Percentiles rank a stretch among this genome's conserved stretches.
Evolutionary conservation across 2,797 vertebrate genomes (phyloP).

Genomic region (Petrocephalus schoutedeni): DNA sequence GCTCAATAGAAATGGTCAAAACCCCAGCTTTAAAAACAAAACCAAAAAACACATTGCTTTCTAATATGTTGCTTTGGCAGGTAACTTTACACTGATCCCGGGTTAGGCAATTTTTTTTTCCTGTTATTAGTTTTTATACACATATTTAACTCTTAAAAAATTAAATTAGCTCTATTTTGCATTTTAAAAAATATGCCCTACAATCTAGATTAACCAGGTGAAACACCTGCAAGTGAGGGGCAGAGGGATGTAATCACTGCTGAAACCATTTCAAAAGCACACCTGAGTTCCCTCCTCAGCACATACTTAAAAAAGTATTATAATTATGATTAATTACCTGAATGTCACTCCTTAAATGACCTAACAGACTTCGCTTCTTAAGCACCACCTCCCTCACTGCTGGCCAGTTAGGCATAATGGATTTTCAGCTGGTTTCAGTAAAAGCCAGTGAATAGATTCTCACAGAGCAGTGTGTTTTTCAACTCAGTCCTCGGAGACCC

Average conservation of each 20-base stretch:
- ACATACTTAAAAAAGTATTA: constrained; percentile 11
- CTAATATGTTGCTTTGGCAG: constrained; percentile 31
- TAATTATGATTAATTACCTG: constrained; percentile 8
- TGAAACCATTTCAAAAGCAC: constrained; percentile 30
- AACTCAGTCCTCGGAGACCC: neutral
- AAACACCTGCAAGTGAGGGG: constrained; percentile 46
- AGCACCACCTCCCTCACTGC: neutral
- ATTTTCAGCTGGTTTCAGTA: neutral
- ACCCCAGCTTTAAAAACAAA: constrained; percentile 26
- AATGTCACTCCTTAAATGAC: constrained; percentile 1
- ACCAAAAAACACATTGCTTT: neutral
- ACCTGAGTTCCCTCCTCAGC: constrained; percentile 14
- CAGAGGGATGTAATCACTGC: constrained; percentile 51
- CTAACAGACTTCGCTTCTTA: neutral
- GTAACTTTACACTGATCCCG: constrained; percentile 21
- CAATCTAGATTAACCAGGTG: constrained; percentile 37
- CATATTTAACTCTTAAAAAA: constrained; percentile 48
- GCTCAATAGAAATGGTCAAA: constrained; percentile 20
- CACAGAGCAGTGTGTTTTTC: neutral
- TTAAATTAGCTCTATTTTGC: constrained; percentile 46
- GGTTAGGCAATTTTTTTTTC: constrained; percentile 34
- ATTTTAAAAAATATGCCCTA: constrained; percentile 50
- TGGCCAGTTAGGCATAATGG: neutral
- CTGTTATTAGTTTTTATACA: constrained; percentile 42
- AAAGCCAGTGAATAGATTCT: neutral